Evolutionary conservation across 2,797 vertebrate genomes (phyloP).

Genomic region (Galagoides demidoff): DNA sequence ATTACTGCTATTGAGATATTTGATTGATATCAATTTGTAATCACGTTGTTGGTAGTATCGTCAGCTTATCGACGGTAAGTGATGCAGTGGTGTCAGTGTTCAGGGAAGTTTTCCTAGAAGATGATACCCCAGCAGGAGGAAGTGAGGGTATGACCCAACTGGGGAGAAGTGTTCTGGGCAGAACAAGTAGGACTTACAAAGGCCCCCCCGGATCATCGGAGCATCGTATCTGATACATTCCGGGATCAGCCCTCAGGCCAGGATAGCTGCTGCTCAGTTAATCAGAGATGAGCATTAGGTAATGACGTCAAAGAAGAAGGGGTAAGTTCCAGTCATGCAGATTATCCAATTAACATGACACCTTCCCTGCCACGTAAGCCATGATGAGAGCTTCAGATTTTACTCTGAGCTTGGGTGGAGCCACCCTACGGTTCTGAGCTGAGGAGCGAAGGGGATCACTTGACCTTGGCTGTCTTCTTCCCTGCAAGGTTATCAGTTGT

Average conservation of each 20-base stretch:
- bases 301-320: neutral
- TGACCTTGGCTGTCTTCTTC: neutral
- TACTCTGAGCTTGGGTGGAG: neutral
- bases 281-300: neutral
- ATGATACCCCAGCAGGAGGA: neutral
- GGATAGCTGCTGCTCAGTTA: neutral
- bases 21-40: neutral
- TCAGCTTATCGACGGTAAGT: no score
- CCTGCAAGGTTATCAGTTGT: neutral
- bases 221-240: neutral
- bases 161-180: neutral
- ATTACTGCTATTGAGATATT: neutral
- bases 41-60: no score
- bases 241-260: neutral
- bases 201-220: neutral
- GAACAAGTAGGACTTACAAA: neutral
- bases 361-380: rapidly evolving
- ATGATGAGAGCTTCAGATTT: neutral
- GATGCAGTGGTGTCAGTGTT: neutral
- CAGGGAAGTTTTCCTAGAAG: neutral
- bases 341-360: neutral
- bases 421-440: neutral
- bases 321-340: neutral
- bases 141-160: neutral
- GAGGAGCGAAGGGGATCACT: neutral